Evolutionary conservation across 2,113 vertebrate genomes (phyloP), one percentile per base, ranked within the genome.

Genomic region (Phasianus colchicus): DNA sequence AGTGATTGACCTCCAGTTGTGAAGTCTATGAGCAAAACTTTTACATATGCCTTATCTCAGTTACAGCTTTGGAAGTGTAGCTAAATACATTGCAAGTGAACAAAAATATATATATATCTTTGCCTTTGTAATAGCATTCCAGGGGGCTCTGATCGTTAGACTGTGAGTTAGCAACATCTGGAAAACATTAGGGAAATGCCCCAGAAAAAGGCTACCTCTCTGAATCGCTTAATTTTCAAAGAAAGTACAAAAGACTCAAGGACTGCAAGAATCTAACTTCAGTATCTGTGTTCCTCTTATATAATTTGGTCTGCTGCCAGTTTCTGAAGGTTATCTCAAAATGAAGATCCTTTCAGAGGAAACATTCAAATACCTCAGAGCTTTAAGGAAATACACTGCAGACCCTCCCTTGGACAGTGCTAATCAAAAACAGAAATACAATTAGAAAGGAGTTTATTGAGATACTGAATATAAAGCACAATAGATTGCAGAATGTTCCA

Each of bases 151-250:
- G 71, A 70, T 45, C 58, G 57, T 91, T 92, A 92, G 55, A 55
- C 54, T 91, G 36, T 55, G 64, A 93, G 45, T 55, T 77, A 92
- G 45, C 27, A 80, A 63, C 50, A 88, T 93, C 91, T 94, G 79
- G 80, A 88, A 95, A 91, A 80, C 21, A 60, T 73, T 67, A 94
- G 29, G 29, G 45, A 89, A 94, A 88, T 50, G 55, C 45, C 38
- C 85, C 2, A 9, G 6, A 67, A 25, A 66, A 83, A 95, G 76
- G 5, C 13, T 92, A 18, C 12, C n/a, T 61, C 43, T 69, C 63
- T 65, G 27, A 32, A 70, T 76, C 30, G 27, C 67, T 76, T 72
- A 47, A 42, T 87, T 89, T 89, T 79, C 66, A 50, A 92, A 79
- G n/a, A 71, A 17, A 42, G 72, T 8, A 52, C 27, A 80, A 63